Conservation (phyloP, 2,113 vertebrate genomes). For the Pheucticus melanocephalus region DNA sequence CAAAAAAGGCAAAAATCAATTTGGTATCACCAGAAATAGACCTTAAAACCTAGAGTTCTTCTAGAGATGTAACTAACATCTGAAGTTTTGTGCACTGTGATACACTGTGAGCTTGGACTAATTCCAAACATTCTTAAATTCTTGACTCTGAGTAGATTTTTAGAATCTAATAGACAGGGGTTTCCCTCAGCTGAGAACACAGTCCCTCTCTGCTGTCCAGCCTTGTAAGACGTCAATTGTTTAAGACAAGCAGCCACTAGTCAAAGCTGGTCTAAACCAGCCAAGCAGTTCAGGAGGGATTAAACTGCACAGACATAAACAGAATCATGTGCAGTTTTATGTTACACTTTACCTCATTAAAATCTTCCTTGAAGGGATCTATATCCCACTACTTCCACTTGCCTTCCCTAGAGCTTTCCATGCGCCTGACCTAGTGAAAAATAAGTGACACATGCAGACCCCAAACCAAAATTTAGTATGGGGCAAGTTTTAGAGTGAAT, state of each 20-base stretch:
- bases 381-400: neutral
- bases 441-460: neutral
- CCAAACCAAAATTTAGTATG: neutral
- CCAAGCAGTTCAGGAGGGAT: neutral
- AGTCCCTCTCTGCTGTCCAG: neutral
- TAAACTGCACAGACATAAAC: neutral
- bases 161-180: rapidly evolving
- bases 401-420: neutral
- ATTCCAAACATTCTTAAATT: neutral
- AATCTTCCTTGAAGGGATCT: neutral
- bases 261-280: neutral
- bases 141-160: neutral
- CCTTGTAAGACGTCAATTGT: neutral
- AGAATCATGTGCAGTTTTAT: neutral
- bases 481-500: neutral
- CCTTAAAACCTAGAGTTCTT: neutral
- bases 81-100: neutral
- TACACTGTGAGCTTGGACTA: neutral
- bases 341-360: neutral
- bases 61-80: neutral
- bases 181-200: neutral
- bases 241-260: neutral
- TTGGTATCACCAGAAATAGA: neutral
- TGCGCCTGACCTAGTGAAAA: neutral
- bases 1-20: neutral